phyloP scores from a whole-genome alignment of 2,797 vertebrate genomes.

The Hydrocynus forskahlii region DNA sequence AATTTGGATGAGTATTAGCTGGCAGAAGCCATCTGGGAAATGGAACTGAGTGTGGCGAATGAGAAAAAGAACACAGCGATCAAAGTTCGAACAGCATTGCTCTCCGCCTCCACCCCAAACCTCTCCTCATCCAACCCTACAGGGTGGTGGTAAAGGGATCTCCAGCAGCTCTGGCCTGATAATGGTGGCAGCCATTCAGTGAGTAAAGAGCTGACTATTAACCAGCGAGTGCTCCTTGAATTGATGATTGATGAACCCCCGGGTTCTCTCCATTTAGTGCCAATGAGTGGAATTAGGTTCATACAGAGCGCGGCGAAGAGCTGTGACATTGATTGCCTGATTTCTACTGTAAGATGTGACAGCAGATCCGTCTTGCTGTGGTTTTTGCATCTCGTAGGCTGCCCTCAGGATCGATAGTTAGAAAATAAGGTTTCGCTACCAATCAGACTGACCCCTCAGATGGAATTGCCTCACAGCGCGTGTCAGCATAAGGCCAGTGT shows the following conservation, averaged over 20 bases:
- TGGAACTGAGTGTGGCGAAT: slow-evolving; percentile 46
- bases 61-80: slow-evolving; percentile 60
- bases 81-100: slow-evolving; percentile 55
- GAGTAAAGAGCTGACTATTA: slow-evolving; percentile 71
- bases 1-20: slow-evolving; percentile 61
- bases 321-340: slow-evolving; percentile 72
- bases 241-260: slow-evolving; percentile 74
- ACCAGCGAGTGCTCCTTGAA: slow-evolving; percentile 68
- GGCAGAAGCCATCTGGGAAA: slow-evolving; percentile 59
- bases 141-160: slow-evolving; percentile 35
- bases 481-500: slow-evolving; percentile 36
- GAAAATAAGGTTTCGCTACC: slow-evolving; percentile 75
- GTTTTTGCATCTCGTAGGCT: slow-evolving; percentile 71
- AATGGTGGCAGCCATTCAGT: slow-evolving; percentile 59
- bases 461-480: slow-evolving; percentile 61
- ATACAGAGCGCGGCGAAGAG: slow-evolving; percentile 56
- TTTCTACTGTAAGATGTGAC: slow-evolving; percentile 75
- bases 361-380: slow-evolving; percentile 71
- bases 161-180: slow-evolving; percentile 54
- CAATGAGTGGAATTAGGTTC: slow-evolving; percentile 70
- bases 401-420: slow-evolving; percentile 68
- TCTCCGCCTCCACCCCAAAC: slow-evolving; percentile 36
- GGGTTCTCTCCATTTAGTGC: slow-evolving; percentile 69
- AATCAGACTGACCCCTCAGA: slow-evolving; percentile 62
- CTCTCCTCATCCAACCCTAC: slow-evolving; percentile 36